Percentiles rank a stretch among this genome's conserved stretches.
Evolutionary conservation across 2,888 invertebrate species (phyloP).

Genomic region (Clistopyga incitator): DNA sequence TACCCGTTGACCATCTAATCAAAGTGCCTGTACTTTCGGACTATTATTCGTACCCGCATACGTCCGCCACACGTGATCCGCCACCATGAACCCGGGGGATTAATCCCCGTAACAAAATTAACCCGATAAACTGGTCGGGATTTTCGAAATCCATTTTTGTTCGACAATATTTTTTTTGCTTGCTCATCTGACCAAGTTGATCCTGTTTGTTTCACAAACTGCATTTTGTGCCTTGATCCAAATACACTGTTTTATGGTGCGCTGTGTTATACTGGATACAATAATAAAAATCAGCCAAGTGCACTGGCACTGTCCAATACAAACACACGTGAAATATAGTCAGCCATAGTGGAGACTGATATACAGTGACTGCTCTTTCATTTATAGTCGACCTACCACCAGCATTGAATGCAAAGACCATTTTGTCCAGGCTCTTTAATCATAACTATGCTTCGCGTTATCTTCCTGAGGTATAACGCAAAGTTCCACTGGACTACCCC

Average conservation of each 20-base stretch:
- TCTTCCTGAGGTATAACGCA: conserved; percentile 52
- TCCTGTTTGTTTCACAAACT: neutral
- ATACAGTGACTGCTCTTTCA: neutral
- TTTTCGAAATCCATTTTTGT: neutral
- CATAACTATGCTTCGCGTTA: conserved; percentile 59
- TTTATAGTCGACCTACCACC: neutral
- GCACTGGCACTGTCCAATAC: neutral
- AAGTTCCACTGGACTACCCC: conserved; percentile 36
- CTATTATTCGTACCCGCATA: conserved; percentile 60
- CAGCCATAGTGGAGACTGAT: neutral
- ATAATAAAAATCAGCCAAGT: neutral
- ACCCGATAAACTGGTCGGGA: no score
- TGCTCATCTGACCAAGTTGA: neutral
- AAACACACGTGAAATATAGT: conserved; percentile 13
- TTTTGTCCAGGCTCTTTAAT: conserved; percentile 55
- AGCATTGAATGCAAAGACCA: conserved; percentile 19
- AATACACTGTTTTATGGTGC: neutral
- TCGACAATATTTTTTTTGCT: no score
- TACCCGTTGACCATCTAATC: conserved; percentile 52
- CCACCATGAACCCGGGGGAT: conserved; percentile 34
- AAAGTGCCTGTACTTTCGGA: conserved; percentile 52
- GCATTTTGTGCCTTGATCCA: neutral
- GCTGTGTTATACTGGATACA: neutral
- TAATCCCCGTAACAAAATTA: neutral
- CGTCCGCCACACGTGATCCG: conserved; percentile 9